Evolutionary conservation across 2,888 invertebrate species (phyloP).

Genomic region (Scelioninae gen. 2): DNA sequence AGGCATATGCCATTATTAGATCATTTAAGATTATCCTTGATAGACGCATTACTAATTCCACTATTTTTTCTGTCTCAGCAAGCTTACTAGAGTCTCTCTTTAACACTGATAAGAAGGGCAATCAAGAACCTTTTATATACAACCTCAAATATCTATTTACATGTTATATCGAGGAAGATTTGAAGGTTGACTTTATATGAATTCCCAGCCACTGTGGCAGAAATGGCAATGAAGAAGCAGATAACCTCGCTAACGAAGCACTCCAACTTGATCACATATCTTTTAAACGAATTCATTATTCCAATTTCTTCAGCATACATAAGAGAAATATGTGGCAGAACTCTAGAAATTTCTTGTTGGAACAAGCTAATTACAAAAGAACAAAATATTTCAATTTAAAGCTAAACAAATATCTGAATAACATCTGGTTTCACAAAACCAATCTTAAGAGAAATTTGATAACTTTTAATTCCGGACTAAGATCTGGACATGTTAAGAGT

Average conservation of each 20-base stretch:
- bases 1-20: neutral
- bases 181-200: neutral
- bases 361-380: too few relatives aligned
- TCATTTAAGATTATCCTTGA: neutral
- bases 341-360: too few relatives aligned
- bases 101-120: neutral
- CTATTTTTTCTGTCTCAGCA: slow-evolving; percentile 4
- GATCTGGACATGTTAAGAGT: too few relatives aligned
- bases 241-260: slow-evolving; percentile 3
- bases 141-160: neutral
- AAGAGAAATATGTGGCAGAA: too few relatives aligned
- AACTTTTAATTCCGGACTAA: too few relatives aligned
- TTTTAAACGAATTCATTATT: too few relatives aligned
- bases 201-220: slow-evolving; percentile 12
- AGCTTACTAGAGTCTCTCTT: neutral
- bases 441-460: too few relatives aligned
- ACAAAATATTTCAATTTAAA: too few relatives aligned
- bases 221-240: neutral
- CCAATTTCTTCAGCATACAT: too few relatives aligned
- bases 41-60: neutral
- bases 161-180: neutral
- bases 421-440: too few relatives aligned
- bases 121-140: neutral
- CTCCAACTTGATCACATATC: too few relatives aligned
- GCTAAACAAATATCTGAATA: too few relatives aligned